Evolutionary conservation across 2,797 vertebrate genomes (phyloP).

Genomic region (Gobionotothen gibberifrons): DNA sequence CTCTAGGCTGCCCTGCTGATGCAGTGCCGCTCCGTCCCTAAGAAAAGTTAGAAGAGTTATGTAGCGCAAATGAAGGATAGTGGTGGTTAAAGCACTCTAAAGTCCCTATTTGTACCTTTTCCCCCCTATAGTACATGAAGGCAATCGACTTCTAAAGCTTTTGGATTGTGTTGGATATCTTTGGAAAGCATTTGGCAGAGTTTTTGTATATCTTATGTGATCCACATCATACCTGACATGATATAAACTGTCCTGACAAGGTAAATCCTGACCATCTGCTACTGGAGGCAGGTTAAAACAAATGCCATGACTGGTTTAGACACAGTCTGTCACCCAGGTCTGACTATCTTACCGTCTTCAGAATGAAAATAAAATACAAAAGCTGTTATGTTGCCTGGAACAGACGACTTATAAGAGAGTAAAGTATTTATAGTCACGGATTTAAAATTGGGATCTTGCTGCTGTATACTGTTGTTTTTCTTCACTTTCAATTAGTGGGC

Average conservation of each 20-base stretch:
- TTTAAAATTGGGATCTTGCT: no score
- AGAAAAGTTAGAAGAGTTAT: slow-evolving; percentile 20
- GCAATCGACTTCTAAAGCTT: no score
- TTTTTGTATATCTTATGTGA: slow-evolving; percentile 20
- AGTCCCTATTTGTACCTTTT: no score
- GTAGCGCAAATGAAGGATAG: slow-evolving; percentile 19
- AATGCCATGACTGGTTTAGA: slow-evolving; percentile 55
- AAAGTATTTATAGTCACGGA: no score
- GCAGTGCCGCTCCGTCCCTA: neutral
- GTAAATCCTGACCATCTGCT: slow-evolving; percentile 51
- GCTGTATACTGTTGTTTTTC: no score
- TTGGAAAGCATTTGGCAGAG: slow-evolving; percentile 4
- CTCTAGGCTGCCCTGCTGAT: slow-evolving; percentile 31
- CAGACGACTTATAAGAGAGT: neutral
- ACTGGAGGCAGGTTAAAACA: slow-evolving; percentile 48
- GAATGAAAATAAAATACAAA: neutral
- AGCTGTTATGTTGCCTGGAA: neutral
- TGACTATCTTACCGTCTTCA: slow-evolving; percentile 4
- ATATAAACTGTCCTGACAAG: slow-evolving; percentile 47
- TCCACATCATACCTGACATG: slow-evolving; percentile 44
- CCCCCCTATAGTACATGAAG: no score
- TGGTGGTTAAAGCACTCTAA: no score
- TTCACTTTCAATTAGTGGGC: neutral
- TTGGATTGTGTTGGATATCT: no score
- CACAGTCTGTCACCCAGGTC: slow-evolving; percentile 3